Conservation (phyloP, 2,888 invertebrate species). For the Campaea margaritaria region DNA sequence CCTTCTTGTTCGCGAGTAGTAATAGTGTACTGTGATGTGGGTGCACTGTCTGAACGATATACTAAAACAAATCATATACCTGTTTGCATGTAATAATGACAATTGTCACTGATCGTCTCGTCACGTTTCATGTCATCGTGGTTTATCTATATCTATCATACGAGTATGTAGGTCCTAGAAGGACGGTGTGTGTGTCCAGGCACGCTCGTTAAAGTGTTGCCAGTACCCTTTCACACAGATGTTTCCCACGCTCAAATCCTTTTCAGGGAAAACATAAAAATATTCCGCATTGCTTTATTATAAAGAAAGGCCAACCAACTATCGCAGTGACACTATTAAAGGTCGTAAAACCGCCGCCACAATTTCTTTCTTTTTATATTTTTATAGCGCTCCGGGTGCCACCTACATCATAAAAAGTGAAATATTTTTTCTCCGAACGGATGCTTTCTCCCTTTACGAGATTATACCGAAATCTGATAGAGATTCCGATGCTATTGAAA, state of each 20-base stretch:
- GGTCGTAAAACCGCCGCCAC: conserved; percentile 68
- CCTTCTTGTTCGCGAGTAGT: no score
- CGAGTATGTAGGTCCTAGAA: no score
- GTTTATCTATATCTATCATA: no score
- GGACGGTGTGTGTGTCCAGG: no score
- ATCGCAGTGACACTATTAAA: conserved; percentile 69
- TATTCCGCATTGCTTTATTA: conserved; percentile 36
- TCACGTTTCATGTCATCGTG: no score
- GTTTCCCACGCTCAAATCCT: conserved; percentile 20
- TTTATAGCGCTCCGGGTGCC: conserved; percentile 74
- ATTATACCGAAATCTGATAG: conserved; percentile 77
- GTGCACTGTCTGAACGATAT: no score
- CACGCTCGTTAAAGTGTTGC: not conserved
- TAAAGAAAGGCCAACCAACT: conserved; percentile 52
- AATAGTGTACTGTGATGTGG: no score
- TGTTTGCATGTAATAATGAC: no score
- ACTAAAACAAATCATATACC: no score
- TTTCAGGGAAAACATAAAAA: conserved; percentile 25
- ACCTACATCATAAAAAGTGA: conserved; percentile 81
- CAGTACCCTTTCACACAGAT: conserved; percentile 2
- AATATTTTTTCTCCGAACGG: conserved; percentile 77
- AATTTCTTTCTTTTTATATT: conserved; percentile 75
- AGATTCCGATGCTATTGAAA: conserved; percentile 52
- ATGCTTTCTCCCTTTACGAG: conserved; percentile 74
- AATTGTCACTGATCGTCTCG: no score